A percentile compares a stretch with the other conserved stretches of the same genome.
Evolutionary conservation across 2,797 vertebrate genomes (phyloP).

Genomic region (Rhadinocentrus ornatus): DNA sequence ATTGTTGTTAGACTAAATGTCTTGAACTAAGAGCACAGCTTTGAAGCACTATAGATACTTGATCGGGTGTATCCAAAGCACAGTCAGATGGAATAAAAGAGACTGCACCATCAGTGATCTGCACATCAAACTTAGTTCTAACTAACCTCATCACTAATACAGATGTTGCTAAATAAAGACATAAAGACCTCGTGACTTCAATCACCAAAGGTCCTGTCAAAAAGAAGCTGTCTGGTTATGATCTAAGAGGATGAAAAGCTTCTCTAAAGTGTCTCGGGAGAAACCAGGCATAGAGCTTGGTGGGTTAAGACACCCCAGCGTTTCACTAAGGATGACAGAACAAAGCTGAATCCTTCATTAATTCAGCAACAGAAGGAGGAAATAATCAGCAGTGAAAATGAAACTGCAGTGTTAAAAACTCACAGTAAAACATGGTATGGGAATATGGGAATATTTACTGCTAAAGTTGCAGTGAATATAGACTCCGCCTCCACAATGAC

Average conservation of each 20-base stretch:
- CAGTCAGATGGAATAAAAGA: not conserved
- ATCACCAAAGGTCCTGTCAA: not conserved
- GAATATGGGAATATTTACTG: not conserved
- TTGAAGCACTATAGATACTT: not conserved
- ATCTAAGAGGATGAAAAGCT: slow-evolving; percentile 4
- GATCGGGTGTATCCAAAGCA: not conserved
- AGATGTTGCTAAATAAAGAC: not conserved
- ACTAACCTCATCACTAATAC: not conserved
- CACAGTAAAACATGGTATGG: not conserved
- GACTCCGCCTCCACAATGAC: not conserved
- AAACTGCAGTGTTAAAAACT: not conserved
- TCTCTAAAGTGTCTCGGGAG: not conserved
- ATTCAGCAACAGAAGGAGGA: not conserved
- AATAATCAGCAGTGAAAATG: not conserved
- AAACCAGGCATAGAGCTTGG: not conserved
- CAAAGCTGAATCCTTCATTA: not conserved
- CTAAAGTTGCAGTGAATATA: not conserved
- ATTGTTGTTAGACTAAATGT: not conserved
- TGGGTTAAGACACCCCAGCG: not conserved
- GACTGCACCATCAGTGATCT: not conserved
- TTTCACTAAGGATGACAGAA: not conserved
- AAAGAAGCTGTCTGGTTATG: not conserved
- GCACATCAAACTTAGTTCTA: not conserved
- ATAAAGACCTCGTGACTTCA: not conserved
- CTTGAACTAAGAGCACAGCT: not conserved